Percentiles rank a stretch among this genome's conserved stretches.
Evolutionary conservation across 2,888 invertebrate species (phyloP).

Genomic region (Bhutanitis thaidina): DNA sequence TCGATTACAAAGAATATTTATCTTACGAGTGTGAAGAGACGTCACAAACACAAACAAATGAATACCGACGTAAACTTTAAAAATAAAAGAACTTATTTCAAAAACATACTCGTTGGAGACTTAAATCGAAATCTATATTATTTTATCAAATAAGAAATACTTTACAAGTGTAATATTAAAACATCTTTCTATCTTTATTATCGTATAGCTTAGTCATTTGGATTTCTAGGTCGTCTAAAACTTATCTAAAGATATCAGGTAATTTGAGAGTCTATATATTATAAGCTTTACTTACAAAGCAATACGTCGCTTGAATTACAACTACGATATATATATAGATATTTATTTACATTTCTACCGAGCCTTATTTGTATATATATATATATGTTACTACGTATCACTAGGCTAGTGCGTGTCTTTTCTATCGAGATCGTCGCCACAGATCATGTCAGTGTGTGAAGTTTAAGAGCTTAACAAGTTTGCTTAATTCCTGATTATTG

Average conservation of each 20-base stretch:
- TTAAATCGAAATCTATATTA: no score
- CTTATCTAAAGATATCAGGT: neutral
- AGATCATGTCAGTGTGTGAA: no score
- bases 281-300: constrained; percentile 6
- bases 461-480: no score
- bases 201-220: neutral
- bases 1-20: neutral
- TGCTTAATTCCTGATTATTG: no score
- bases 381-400: neutral
- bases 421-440: no score
- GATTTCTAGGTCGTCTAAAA: neutral
- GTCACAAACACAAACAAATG: neutral
- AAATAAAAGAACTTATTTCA: no score
- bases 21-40: no score
- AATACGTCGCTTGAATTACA: neutral
- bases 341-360: constrained; percentile 4
- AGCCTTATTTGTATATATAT: neutral
- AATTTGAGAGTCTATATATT: neutral
- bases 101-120: no score
- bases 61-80: neutral
- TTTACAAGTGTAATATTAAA: no score
- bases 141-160: no score
- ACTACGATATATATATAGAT: neutral
- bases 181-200: no score
- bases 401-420: neutral